Evolutionary conservation across 2,888 invertebrate species (phyloP), one percentile per base, ranked within the genome.

Genomic region (Acholoe squamosa): DNA sequence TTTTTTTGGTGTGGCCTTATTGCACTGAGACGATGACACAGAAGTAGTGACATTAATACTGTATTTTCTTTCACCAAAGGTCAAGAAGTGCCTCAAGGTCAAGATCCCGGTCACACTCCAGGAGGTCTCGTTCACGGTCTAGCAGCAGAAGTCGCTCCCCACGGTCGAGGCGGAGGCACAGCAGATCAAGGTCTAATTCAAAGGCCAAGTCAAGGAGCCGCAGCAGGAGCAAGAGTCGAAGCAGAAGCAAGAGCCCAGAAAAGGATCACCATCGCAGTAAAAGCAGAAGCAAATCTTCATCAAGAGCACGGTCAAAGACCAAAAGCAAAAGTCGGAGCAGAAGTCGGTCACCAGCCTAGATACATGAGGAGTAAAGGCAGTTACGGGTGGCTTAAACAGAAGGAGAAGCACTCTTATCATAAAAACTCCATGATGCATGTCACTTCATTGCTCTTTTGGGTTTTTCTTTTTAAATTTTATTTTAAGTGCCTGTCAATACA

Each of bases 41-140:
- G n/a, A n/a, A n/a, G n/a, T n/a, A n/a, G n/a, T n/a, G n/a, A n/a
- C n/a, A n/a, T n/a, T n/a, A n/a, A n/a, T n/a, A n/a, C n/a, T n/a
- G 88, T 91, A 86, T 91, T 61, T 91, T 12, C 61, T 91, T 52
- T 92, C 92, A 86, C 93, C 93, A 43, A 16, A 91, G 92, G 86
- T 93, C 94, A 71, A 91, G 93, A 76, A 93, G 93, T 19, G 92
- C 92, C 54, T 94, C 94, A 25, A 92, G 94, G 28, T 94, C 94
- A 91, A 96, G 93, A 91, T 71, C 93, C 96, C 89, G 95, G 95
- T 92, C 96, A 96, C 67, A 91, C 84, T 51, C 90, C 71, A 51
- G 91, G 91, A 52, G 80, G 19, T 22, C 71, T 43, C 51, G 80
- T 25, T 84, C 76, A 34, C 91, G 92, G 33, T 93, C 93, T n/a